Percentiles rank a stretch among this genome's conserved stretches.
These are phyloP conservation scores for Alaudala cheleensis DNA, from an alignment of 2,113 vertebrate genomes.

Conservation along the genomic window DNA sequence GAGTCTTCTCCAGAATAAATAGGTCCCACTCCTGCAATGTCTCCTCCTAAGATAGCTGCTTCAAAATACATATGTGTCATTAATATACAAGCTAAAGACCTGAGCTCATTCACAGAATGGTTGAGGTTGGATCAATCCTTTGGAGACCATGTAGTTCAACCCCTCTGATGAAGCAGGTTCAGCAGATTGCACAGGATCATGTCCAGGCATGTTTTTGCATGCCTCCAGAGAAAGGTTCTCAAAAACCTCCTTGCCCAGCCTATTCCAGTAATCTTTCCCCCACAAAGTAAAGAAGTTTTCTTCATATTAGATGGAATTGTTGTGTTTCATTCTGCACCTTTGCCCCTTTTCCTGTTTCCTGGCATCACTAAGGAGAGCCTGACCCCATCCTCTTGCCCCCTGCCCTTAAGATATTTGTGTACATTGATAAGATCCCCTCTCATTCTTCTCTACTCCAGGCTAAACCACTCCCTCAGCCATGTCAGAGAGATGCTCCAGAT, in stretches of 20 bases:
- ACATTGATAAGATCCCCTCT: background rate
- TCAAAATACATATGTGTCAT: background rate
- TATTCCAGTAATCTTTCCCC: background rate
- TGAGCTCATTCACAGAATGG: background rate
- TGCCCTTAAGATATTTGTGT: background rate
- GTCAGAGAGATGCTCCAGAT: background rate
- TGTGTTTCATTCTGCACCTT: background rate
- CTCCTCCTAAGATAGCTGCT: background rate
- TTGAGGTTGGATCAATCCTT: background rate
- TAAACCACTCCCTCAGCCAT: background rate
- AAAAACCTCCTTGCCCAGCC: background rate
- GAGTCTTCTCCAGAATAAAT: background rate
- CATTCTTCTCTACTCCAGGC: background rate
- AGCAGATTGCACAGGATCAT: background rate
- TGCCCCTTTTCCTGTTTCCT: background rate
- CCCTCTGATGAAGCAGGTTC: background rate
- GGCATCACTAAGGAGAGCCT: background rate
- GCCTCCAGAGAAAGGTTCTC: background rate
- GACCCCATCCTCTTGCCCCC: background rate
- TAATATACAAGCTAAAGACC: background rate
- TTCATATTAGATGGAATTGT: background rate
- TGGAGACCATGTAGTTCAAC: background rate
- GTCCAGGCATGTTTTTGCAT: background rate
- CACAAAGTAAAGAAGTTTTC: background rate
- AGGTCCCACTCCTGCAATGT: background rate